A percentile compares a stretch with the other conserved stretches of the same genome.
phyloP scores from a whole-genome alignment of 2,797 vertebrate species.

The Falco cherrug region DNA sequence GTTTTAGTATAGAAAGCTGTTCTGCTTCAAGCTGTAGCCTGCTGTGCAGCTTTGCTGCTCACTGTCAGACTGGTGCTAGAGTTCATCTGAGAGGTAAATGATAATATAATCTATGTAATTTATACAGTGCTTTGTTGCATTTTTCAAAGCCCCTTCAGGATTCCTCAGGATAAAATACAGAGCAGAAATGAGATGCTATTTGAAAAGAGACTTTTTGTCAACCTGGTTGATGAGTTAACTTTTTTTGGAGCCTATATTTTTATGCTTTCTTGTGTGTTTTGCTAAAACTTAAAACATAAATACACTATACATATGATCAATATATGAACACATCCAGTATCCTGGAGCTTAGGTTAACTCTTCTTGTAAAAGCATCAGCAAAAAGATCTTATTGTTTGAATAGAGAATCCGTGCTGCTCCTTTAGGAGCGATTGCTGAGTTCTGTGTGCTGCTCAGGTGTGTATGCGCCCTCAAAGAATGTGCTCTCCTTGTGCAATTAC shows the following conservation, averaged over 20 bases:
- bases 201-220: not conserved
- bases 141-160: not conserved
- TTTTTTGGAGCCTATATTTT: not conserved
- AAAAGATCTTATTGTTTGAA: not conserved
- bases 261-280: not conserved
- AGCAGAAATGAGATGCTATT: not conserved
- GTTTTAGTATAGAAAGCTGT: not conserved
- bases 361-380: not conserved
- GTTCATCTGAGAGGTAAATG: not conserved
- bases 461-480: not conserved
- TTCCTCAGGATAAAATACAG: not conserved
- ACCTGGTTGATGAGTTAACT: not conserved
- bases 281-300: not conserved
- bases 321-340: not conserved
- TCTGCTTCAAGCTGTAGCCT: conserved; percentile 6
- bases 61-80: not conserved
- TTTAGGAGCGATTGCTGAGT: not conserved
- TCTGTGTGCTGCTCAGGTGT: not conserved
- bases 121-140: not conserved
- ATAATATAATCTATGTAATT: not conserved
- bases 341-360: not conserved
- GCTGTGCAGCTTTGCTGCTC: not conserved
- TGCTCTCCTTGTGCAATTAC: not conserved
- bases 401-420: not conserved
- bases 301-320: not conserved